Percentiles rank a stretch among this genome's conserved stretches.
These are phyloP conservation scores for Shargacucullia verbasci DNA, from an alignment of 2,888 invertebrate species.

Conservation along the genomic window DNA sequence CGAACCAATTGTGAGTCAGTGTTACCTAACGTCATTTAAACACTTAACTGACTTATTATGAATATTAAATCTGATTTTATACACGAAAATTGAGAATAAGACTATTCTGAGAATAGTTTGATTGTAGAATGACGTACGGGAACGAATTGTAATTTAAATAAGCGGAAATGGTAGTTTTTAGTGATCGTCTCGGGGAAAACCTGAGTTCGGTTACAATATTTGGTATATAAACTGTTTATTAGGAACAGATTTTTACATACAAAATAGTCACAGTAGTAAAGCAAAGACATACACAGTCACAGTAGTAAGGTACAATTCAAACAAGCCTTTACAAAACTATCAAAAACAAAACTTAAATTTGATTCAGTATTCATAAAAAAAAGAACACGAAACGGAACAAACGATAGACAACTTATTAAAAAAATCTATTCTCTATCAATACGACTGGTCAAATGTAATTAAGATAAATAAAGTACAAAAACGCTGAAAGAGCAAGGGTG, in stretches of 20 bases:
- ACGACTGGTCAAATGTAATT: slow-evolving; percentile 45
- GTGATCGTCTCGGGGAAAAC: slow-evolving; percentile 31
- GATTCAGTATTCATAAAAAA: no score
- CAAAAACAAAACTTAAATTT: no score
- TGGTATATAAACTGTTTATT: no score
- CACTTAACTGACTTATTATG: slow-evolving; percentile 28
- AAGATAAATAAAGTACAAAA: slow-evolving; percentile 44
- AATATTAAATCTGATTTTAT: slow-evolving; percentile 35
- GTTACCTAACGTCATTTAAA: slow-evolving; percentile 41
- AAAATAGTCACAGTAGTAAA: no score
- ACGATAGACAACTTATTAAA: background rate
- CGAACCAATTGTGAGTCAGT: slow-evolving; percentile 40
- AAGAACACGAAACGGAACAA: no score
- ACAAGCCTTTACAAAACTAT: no score
- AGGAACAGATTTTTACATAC: no score
- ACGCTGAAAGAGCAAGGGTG: slow-evolving; percentile 27
- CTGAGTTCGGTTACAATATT: background rate
- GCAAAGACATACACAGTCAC: no score
- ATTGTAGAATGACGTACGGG: slow-evolving; percentile 19
- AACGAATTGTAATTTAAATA: background rate
- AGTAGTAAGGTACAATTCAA: no score
- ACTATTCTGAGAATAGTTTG: slow-evolving; percentile 9
- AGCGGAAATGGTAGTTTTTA: slow-evolving; percentile 7
- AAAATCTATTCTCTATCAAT: slow-evolving; percentile 2
- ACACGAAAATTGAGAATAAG: slow-evolving; percentile 19